A percentile compares a stretch with the other conserved stretches of the same genome.
Evolutionary conservation across 2,113 vertebrate species (phyloP).

Genomic region (Phyllopteryx taeniolatus): DNA sequence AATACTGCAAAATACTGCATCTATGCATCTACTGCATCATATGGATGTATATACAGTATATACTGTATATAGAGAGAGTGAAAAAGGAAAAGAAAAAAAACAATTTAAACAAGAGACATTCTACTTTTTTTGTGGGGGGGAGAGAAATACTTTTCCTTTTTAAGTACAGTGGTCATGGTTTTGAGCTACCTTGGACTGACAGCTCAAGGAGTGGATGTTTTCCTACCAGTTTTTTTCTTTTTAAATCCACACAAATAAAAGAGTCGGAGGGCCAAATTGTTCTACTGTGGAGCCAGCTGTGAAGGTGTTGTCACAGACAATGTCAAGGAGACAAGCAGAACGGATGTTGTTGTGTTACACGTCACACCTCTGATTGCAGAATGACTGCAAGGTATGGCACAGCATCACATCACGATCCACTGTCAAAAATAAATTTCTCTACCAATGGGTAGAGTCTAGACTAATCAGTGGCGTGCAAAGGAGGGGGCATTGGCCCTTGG

Average conservation of each 20-base stretch:
- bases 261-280: neutral
- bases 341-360: constrained; percentile 2
- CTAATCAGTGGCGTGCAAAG: neutral
- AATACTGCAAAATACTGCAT: constrained; percentile 3
- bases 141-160: too few species aligned
- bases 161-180: too few species aligned
- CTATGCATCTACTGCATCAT: neutral
- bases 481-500: too few species aligned
- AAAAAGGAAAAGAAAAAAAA: neutral
- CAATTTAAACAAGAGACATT: too few species aligned
- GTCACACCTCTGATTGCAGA: constrained; percentile 1
- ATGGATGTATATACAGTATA: neutral
- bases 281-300: neutral
- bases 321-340: neutral
- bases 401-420: neutral
- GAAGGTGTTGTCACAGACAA: neutral
- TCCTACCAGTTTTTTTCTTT: neutral
- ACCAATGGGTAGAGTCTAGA: neutral
- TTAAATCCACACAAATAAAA: neutral
- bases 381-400: neutral
- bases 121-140: too few species aligned
- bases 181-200: too few species aligned
- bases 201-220: neutral
- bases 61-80: too few species aligned
- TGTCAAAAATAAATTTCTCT: neutral